Percentiles rank a stretch among this genome's conserved stretches.
These are phyloP conservation scores for Drosophila recens DNA, from an alignment of 2,888 invertebrate genomes.

Conservation along the genomic window DNA sequence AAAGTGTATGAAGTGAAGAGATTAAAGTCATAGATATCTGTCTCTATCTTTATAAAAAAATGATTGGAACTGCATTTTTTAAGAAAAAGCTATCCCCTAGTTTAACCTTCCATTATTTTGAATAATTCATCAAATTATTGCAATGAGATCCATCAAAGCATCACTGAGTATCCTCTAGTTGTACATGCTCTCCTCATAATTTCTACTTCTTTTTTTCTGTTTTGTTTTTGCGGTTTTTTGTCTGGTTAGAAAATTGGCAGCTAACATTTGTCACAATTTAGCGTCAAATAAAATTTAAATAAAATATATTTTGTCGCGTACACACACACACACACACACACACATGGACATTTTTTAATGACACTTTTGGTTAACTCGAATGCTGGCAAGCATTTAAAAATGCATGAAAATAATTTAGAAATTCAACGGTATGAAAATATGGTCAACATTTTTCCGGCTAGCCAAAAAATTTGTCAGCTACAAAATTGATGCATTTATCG, in stretches of 20 bases:
- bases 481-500: slow-evolving; percentile 50
- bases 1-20: background rate
- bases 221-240: slow-evolving; percentile 66
- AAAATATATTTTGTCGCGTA: slow-evolving; percentile 63
- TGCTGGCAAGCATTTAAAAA: slow-evolving; percentile 55
- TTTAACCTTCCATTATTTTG: rapidly evolving
- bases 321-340: slow-evolving; percentile 21
- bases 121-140: background rate
- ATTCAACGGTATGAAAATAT: slow-evolving; percentile 42
- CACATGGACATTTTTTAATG: slow-evolving; percentile 67
- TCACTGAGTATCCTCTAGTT: slow-evolving; percentile 5
- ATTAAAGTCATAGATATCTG: background rate
- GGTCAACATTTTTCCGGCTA: slow-evolving; percentile 25
- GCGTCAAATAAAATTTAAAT: slow-evolving; percentile 71
- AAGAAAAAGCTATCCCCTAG: background rate
- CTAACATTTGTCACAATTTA: slow-evolving; percentile 78
- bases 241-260: slow-evolving; percentile 74
- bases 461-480: slow-evolving; percentile 55
- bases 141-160: background rate
- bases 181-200: background rate
- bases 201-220: slow-evolving; percentile 40
- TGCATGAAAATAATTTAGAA: slow-evolving; percentile 70
- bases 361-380: slow-evolving; percentile 63
- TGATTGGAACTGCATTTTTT: background rate
- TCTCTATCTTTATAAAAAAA: background rate